These are phyloP conservation scores for Sinocyclocheilus grahami DNA, from an alignment of 2,113 vertebrate genomes.

Conservation along the genomic window DNA sequence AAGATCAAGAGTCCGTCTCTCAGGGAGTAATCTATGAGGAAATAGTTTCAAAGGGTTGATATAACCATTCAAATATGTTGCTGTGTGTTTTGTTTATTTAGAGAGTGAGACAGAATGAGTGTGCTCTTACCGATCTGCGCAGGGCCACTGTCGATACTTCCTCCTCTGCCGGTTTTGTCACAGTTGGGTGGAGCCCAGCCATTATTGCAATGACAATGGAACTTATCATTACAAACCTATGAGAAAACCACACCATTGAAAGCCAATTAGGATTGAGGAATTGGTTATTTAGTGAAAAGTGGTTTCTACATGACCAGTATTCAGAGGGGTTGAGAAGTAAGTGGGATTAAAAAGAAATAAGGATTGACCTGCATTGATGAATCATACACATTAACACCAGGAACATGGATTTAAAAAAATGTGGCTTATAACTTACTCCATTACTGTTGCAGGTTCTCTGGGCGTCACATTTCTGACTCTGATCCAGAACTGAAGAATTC, in stretches of 20 bases:
- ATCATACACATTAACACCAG: background rate
- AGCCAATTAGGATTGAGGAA: background rate
- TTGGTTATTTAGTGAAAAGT: background rate
- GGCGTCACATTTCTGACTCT: conserved; percentile 76
- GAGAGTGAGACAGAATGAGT: background rate
- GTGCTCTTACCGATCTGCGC: conserved; percentile 75
- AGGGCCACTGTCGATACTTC: conserved; percentile 83
- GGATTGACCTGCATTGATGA: background rate
- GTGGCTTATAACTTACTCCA: conserved; percentile 74
- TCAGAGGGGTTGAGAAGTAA: background rate
- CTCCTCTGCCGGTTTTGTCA: conserved; percentile 70
- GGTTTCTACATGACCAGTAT: background rate
- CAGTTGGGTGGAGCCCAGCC: conserved; percentile 82
- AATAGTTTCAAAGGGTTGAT: background rate
- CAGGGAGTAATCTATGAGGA: conserved; percentile 80
- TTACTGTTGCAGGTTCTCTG: conserved; percentile 71
- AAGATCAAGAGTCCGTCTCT: conserved; percentile 86
- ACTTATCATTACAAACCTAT: conserved; percentile 79
- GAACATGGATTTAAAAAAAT: background rate
- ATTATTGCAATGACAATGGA: conserved; percentile 78
- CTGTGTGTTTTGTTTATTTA: background rate
- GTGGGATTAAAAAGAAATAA: background rate
- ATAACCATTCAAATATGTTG: background rate
- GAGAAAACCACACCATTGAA: conserved; percentile 11
- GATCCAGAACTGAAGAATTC: conserved; percentile 74